Evolutionary conservation across 2,797 vertebrate genomes (phyloP).

Genomic region (Gymnodraco acuticeps): DNA sequence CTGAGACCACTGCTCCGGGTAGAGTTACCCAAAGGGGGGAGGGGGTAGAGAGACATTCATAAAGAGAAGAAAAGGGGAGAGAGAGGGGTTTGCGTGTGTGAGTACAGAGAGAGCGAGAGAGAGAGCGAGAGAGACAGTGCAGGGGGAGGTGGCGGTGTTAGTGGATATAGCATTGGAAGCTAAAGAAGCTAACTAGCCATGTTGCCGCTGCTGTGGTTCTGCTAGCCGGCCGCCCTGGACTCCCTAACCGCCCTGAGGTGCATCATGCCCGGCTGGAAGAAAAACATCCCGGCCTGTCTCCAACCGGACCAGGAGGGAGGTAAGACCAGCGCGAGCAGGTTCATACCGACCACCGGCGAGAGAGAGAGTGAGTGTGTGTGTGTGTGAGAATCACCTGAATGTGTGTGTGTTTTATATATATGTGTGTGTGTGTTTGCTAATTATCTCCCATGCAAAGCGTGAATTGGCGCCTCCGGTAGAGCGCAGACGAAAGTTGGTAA

Average conservation of each 20-base stretch:
- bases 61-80: constrained; percentile 45
- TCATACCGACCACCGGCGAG: constrained; percentile 44
- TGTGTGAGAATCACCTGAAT: neutral
- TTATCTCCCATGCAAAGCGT: constrained; percentile 60
- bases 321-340: constrained; percentile 74
- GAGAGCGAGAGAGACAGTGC: constrained; percentile 49
- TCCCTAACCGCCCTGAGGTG: constrained; percentile 82
- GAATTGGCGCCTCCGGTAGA: constrained; percentile 52
- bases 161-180: constrained; percentile 58
- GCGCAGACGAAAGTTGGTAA: constrained; percentile 71
- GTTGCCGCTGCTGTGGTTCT: constrained; percentile 71
- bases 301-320: constrained; percentile 96
- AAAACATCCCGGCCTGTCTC: constrained; percentile 97
- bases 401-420: constrained; percentile 11
- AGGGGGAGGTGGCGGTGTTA: constrained; percentile 66
- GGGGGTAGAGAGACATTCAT: constrained; percentile 69
- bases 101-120: constrained; percentile 39
- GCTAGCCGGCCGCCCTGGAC: constrained; percentile 82
- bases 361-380: constrained; percentile 17
- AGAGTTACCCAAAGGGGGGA: constrained; percentile 75
- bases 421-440: constrained; percentile 30
- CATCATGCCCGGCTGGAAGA: constrained; percentile 99
- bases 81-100: constrained; percentile 34
- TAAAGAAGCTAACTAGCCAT: constrained; percentile 80
- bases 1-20: constrained; percentile 72